phyloP scores from a whole-genome alignment of 2,797 vertebrate genomes.

The Choloepus didactylus region DNA sequence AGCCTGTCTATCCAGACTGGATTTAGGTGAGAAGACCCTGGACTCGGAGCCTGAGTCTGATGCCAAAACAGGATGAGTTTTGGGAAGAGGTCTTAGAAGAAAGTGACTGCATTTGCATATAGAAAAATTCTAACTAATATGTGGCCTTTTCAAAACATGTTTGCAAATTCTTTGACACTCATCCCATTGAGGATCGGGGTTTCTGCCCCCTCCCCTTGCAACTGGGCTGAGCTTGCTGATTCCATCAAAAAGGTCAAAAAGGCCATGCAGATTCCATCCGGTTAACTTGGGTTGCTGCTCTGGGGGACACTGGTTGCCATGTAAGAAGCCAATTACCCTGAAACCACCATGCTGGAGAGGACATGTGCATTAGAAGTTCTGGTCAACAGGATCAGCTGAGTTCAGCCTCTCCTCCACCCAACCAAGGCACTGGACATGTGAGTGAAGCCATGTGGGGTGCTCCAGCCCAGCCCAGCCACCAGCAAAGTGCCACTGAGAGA shows the following conservation, averaged over 20 bases:
- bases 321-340: neutral
- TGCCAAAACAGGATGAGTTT: neutral
- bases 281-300: neutral
- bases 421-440: neutral
- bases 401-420: neutral
- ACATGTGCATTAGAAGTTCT: neutral
- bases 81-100: neutral
- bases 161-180: neutral
- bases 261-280: neutral
- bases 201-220: neutral
- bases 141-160: neutral
- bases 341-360: neutral
- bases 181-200: neutral
- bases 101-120: neutral
- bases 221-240: neutral
- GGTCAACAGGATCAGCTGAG: neutral
- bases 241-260: neutral
- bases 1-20: too few species aligned
- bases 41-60: neutral
- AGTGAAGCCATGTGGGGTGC: neutral
- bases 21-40: neutral
- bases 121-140: neutral
- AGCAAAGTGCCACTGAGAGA: neutral
- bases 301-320: neutral
- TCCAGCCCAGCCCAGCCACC: neutral